Evolutionary conservation across 2,888 invertebrate genomes (phyloP).

Genomic region (Melikaiella ostensackeni): DNA sequence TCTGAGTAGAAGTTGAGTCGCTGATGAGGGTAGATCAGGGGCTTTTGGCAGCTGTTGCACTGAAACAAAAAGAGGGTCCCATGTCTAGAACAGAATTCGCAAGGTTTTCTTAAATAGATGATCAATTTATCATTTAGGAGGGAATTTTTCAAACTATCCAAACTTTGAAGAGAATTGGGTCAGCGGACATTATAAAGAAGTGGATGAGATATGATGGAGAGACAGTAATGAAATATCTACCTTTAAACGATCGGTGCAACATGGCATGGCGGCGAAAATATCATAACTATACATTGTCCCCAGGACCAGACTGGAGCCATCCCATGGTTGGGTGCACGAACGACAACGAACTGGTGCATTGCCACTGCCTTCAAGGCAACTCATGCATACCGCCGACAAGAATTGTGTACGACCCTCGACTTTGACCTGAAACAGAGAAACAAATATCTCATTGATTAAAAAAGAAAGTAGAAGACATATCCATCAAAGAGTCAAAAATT

Average conservation of each 20-base stretch:
- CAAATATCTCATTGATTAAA: slow-evolving; percentile 6
- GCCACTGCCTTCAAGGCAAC: slow-evolving; percentile 91
- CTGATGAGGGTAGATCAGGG: slow-evolving; percentile 91
- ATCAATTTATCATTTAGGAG: not conserved
- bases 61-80: slow-evolving; percentile 73
- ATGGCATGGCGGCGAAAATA: slow-evolving; percentile 98
- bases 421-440: slow-evolving; percentile 84
- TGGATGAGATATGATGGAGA: too few relatives aligned
- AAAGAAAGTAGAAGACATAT: not conserved
- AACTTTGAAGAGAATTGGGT: too few relatives aligned
- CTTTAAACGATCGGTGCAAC: slow-evolving; percentile 95
- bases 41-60: slow-evolving; percentile 96
- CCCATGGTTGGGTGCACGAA: slow-evolving; percentile 92
- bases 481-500: too few relatives aligned
- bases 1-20: slow-evolving; percentile 95
- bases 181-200: too few relatives aligned
- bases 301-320: slow-evolving; percentile 94
- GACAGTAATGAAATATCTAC: slow-evolving; percentile 76
- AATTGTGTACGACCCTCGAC: slow-evolving; percentile 94
- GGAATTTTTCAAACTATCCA: not conserved
- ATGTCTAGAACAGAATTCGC: not conserved
- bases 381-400: slow-evolving; percentile 96
- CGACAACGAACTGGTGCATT: slow-evolving; percentile 87
- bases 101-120: not conserved
- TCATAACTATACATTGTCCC: slow-evolving; percentile 99